Evolutionary conservation across 2,113 vertebrate genomes (phyloP).

Genomic region (Python bivittatus): DNA sequence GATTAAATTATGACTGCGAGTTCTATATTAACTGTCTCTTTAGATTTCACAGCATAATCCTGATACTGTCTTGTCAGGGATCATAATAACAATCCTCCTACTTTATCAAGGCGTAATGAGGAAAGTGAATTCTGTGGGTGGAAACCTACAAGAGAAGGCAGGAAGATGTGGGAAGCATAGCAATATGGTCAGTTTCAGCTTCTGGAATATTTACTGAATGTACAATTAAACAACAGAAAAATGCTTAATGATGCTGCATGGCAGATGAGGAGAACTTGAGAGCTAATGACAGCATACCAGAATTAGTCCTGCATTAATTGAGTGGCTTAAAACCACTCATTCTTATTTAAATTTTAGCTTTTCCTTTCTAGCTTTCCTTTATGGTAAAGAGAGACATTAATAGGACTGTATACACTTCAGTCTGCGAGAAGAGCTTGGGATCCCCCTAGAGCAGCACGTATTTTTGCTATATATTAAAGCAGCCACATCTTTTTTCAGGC

Average conservation of each 20-base stretch:
- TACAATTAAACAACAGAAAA: background rate
- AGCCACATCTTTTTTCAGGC: background rate
- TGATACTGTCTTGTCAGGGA: slow-evolving; percentile 65
- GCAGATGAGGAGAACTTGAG: background rate
- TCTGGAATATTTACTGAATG: background rate
- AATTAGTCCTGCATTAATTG: background rate
- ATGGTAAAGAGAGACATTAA: background rate
- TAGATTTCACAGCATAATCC: slow-evolving; percentile 68
- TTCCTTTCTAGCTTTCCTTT: no score
- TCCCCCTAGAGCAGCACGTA: background rate
- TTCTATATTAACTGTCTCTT: slow-evolving; percentile 67
- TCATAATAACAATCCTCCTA: slow-evolving; percentile 67
- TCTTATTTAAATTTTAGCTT: background rate
- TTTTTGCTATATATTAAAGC: background rate
- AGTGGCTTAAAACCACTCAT: background rate
- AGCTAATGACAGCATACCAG: background rate
- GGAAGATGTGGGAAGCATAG: background rate
- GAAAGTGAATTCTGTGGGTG: slow-evolving; percentile 21
- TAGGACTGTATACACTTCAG: background rate
- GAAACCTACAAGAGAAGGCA: background rate
- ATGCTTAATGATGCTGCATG: background rate
- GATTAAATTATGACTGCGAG: slow-evolving; percentile 70
- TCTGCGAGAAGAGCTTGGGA: background rate
- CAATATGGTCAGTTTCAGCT: background rate
- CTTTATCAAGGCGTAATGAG: slow-evolving; percentile 37